These are phyloP conservation scores for Uloborus diversus DNA, from an alignment of 1,140 invertebrate genomes.

Conservation along the genomic window DNA sequence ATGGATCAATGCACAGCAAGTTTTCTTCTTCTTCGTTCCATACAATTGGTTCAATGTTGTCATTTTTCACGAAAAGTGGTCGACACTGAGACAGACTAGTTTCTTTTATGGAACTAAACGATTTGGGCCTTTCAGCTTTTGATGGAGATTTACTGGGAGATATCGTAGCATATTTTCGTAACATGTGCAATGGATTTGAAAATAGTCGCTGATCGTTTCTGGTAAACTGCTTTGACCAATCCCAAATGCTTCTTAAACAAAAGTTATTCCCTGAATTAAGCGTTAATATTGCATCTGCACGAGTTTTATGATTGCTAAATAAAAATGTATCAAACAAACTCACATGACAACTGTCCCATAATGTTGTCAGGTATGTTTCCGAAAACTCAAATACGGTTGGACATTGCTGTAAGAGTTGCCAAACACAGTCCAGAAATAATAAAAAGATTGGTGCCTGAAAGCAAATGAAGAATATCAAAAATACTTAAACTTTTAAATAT, in stretches of 20 bases:
- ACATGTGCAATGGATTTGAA: conserved; percentile 78
- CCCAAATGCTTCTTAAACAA: conserved; percentile 77
- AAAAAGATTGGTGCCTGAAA: conserved; percentile 84
- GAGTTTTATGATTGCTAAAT: conserved; percentile 75
- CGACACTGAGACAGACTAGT: conserved; percentile 22
- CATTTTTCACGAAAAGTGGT: conserved; percentile 7
- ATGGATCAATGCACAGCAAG: conserved; percentile 59
- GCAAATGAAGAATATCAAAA: no score
- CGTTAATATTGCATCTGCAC: conserved; percentile 58
- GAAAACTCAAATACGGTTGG: conserved; percentile 90
- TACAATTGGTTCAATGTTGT: conserved; percentile 19
- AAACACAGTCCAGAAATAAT: conserved; percentile 91
- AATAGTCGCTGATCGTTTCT: conserved; percentile 80
- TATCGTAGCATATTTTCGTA: conserved; percentile 55
- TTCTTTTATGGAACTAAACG: conserved; percentile 43
- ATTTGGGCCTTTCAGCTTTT: conserved; percentile 26
- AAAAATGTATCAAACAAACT: conserved; percentile 92
- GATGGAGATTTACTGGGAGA: neutral
- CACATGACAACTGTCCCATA: conserved; percentile 88
- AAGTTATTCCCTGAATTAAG: conserved; percentile 53
- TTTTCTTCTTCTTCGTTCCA: conserved; percentile 52
- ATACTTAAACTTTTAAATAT: no score
- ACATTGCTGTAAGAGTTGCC: conserved; percentile 89
- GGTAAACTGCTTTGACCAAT: conserved; percentile 81
- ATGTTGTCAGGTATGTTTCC: conserved; percentile 87